Conservation (phyloP, 2,113 vertebrate genomes). For the Pungitius pungitius region DNA sequence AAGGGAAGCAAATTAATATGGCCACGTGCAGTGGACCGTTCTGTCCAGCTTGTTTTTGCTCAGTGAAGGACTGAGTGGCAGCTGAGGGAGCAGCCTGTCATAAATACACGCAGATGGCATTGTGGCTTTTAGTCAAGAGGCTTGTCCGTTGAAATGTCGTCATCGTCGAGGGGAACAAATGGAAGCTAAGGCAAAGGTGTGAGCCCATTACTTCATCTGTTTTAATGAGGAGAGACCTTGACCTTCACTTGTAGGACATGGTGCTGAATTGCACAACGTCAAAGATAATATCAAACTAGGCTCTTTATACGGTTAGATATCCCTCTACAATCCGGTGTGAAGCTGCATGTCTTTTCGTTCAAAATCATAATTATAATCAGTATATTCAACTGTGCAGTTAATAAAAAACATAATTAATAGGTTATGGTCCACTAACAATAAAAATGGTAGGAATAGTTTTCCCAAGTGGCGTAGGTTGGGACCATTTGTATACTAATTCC, state of each 20-base stretch:
- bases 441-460: too few relatives aligned
- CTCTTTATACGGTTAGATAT: not conserved
- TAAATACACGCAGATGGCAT: not conserved
- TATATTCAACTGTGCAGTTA: not conserved
- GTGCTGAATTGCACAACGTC: not conserved
- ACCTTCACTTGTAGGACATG: too few relatives aligned
- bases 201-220: conserved; percentile 5
- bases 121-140: not conserved
- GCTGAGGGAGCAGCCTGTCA: conserved; percentile 1
- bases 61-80: not conserved
- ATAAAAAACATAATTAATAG: not conserved
- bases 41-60: not conserved
- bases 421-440: not conserved
- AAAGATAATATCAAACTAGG: not conserved
- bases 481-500: not conserved
- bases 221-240: not conserved
- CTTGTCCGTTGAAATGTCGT: not conserved
- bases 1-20: not conserved
- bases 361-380: not conserved
- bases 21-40: not conserved
- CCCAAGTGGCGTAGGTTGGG: not conserved
- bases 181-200: not conserved
- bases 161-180: not conserved
- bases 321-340: not conserved
- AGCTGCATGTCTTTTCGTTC: not conserved